These are phyloP conservation scores for Sitta europaea DNA, from an alignment of 2,113 vertebrate genomes.

Conservation along the genomic window DNA sequence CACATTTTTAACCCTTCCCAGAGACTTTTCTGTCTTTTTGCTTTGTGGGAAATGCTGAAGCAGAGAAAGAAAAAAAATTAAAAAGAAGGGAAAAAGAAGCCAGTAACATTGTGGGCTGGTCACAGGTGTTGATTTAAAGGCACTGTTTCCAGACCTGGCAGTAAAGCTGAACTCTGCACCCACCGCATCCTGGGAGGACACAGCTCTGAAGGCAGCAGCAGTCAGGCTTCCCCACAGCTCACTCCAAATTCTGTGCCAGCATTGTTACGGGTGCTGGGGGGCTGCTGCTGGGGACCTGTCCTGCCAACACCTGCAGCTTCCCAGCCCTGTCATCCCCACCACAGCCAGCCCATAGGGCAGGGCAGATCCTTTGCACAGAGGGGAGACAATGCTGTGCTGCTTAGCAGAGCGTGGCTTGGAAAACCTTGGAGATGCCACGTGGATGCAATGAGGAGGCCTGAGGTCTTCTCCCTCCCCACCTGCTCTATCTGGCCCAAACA, in stretches of 20 bases:
- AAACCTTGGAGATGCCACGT: not conserved
- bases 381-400: not conserved
- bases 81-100: rapidly evolving
- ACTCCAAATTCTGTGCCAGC: not conserved
- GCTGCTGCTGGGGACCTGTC: not conserved
- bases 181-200: not conserved
- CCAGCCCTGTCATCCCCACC: rapidly evolving
- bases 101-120: not conserved
- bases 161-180: not conserved
- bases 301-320: rapidly evolving
- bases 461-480: not conserved
- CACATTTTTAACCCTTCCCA: not conserved
- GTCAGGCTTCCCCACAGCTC: not conserved
- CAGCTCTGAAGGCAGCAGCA: not conserved
- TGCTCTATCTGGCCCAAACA: not conserved
- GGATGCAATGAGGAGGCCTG: not conserved
- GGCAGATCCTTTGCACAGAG: not conserved
- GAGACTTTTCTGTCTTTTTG: not conserved
- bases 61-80: too few species aligned
- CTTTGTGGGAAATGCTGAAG: not conserved
- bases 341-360: not conserved
- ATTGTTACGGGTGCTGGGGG: rapidly evolving
- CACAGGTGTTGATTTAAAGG: not conserved
- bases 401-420: rapidly evolving
- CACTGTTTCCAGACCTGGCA: not conserved